Base-by-base conservation (phyloP, 2,888 invertebrate species). In the Drosophila phalerata region DNA sequence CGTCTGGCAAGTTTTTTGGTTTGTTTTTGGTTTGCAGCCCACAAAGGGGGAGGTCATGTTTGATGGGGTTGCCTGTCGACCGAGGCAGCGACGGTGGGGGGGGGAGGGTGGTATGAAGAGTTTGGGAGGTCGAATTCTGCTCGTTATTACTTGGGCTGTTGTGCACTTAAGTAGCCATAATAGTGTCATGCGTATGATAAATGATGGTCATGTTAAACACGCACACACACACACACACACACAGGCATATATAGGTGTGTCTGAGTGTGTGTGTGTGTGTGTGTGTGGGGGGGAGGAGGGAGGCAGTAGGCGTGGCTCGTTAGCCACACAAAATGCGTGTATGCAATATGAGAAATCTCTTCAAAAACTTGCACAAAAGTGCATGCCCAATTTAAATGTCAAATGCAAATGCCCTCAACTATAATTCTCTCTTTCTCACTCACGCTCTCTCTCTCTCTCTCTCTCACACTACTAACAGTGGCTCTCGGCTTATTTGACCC, bases 81-180 rank as follows among this genome's bases (percentile, higher is more conserved):
- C 8, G 30, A 19, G 40, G 15, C 25, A 25, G 13, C 25, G 28
- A n/a, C n/a, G n/a, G 3, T 3, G 61, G 38, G n/a, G 11, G n/a
- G 6, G 13, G 5, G 11, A 4, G 3, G 17, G 25, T 25, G 5
- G 25, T 25, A n/a, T 30, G 15, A 11, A 15, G 47, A 10, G 25
- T 4, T 43, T 2, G 19, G 43, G 3, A n/a, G 25, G 45, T 25
- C 11, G 11, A 32, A 34, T 42, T 73, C 64, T 58, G 79, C 60
- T 69, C 79, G 76, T 76, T 76, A 76, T 76, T 62, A 56, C 79
- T 69, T 64, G 64, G 81, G 58, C 77, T 69, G 81, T 77, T 73
- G 73, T 79, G 81, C 81, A 69, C 77, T 77, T 79, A 79, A 79
- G 78, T 80, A 79, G 81, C 77, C 78, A 80, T 80, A 80, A 79